A percentile compares a stretch with the other conserved stretches of the same genome.
Evolutionary conservation across 2,113 vertebrate genomes (phyloP).

Genomic region (Puffinus mauretanicus): DNA sequence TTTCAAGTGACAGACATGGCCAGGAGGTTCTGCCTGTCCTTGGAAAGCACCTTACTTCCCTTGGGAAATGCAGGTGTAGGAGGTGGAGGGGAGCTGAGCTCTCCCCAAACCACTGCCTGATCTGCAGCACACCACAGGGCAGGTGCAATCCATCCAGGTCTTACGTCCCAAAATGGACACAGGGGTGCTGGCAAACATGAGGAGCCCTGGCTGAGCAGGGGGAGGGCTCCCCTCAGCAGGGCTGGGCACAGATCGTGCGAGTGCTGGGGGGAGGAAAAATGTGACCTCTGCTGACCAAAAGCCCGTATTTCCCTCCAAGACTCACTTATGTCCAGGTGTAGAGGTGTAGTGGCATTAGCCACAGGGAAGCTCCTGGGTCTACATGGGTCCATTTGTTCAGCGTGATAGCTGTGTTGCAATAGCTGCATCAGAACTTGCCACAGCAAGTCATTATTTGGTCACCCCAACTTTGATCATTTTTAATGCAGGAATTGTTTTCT

Average conservation of each 20-base stretch:
- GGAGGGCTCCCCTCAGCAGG: not conserved
- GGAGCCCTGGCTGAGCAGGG: not conserved
- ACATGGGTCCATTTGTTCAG: rapidly evolving
- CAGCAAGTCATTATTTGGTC: not conserved
- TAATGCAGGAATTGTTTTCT: not conserved
- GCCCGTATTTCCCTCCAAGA: not conserved
- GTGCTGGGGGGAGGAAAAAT: not conserved
- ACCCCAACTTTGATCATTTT: not conserved
- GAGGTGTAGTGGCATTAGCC: not conserved
- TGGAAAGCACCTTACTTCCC: not conserved
- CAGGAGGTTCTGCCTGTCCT: not conserved
- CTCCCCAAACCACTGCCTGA: not conserved
- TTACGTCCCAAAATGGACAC: not conserved
- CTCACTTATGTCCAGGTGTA: not conserved
- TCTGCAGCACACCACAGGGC: too few species aligned
- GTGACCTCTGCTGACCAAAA: not conserved
- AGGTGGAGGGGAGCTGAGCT: not conserved
- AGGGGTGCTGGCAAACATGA: not conserved
- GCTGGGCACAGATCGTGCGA: rapidly evolving
- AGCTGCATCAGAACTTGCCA: not conserved
- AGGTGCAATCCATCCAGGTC: not conserved
- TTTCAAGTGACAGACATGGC: not conserved
- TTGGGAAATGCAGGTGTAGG: not conserved
- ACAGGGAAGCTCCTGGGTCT: not conserved
- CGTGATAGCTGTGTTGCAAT: not conserved